These are phyloP conservation scores for Microplitis deprimator DNA, from an alignment of 2,888 invertebrate species.

Conservation along the genomic window DNA sequence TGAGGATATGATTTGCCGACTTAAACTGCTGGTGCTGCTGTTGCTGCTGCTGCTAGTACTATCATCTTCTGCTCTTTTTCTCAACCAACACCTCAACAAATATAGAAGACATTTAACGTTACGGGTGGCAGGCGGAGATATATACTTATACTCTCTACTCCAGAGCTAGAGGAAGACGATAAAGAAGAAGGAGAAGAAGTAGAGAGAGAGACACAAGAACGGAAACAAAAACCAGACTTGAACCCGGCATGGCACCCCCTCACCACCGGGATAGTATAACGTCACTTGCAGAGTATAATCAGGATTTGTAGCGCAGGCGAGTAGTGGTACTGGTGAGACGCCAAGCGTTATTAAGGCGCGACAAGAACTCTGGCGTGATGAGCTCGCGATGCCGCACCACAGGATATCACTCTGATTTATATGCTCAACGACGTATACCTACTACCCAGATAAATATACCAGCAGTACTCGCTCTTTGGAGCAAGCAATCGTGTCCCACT, in stretches of 20 bases:
- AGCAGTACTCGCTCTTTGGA: background rate
- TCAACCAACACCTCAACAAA: background rate
- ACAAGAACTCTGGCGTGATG: conserved; percentile 71
- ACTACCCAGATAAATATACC: background rate
- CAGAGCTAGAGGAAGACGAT: conserved; percentile 23
- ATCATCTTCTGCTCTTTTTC: background rate
- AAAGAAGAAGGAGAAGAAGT: conserved; percentile 46
- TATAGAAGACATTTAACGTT: background rate
- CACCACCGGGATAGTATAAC: conserved; percentile 60
- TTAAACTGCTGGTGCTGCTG: background rate
- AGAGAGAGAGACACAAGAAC: conserved; percentile 50
- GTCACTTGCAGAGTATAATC: conserved; percentile 73
- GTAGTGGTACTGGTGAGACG: conserved; percentile 55
- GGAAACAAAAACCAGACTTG: conserved; percentile 70
- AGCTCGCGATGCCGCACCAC: conserved; percentile 68
- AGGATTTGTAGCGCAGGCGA: conserved; percentile 71
- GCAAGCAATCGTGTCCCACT: background rate
- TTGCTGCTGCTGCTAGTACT: background rate
- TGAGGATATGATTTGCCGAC: conserved; percentile 27
- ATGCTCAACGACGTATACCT: conserved; percentile 11
- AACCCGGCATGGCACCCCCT: conserved; percentile 65
- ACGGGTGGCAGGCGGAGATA: background rate
- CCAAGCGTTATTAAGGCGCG: conserved; percentile 70
- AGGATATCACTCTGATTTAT: conserved; percentile 58
- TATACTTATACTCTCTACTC: background rate